These are phyloP conservation scores for Pseudomugil tenellus DNA, from an alignment of 2,797 vertebrate species.

Conservation along the genomic window DNA sequence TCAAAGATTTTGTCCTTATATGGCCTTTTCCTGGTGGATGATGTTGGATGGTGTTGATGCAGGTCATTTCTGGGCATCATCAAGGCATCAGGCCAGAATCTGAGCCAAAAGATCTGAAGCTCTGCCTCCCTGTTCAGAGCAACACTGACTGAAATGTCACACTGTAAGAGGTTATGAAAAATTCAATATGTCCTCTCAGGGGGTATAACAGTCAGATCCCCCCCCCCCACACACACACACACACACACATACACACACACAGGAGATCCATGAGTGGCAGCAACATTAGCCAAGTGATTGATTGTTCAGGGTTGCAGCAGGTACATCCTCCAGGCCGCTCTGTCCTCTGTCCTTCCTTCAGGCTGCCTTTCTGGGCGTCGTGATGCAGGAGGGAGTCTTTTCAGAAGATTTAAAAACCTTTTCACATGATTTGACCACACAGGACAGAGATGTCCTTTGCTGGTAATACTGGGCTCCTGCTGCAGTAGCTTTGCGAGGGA, in stretches of 20 bases:
- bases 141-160: conserved; percentile 51
- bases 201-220: conserved; percentile 16
- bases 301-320: conserved; percentile 43
- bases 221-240: conserved; percentile 8
- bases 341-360: conserved; percentile 24
- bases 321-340: conserved; percentile 18
- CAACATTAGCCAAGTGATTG: conserved; percentile 51
- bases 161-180: conserved; percentile 55
- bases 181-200: conserved; percentile 50
- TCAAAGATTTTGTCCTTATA: neutral
- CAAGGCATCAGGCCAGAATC: neutral
- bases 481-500: neutral
- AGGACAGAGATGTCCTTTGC: conserved; percentile 29
- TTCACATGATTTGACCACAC: conserved; percentile 38
- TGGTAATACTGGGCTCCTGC: neutral
- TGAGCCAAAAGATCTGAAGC: conserved; percentile 6
- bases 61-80: neutral
- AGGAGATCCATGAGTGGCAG: conserved; percentile 38
- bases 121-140: neutral
- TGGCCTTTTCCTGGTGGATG: neutral
- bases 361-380: conserved; percentile 9
- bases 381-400: conserved; percentile 1
- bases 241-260: conserved; percentile 5
- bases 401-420: conserved; percentile 33
- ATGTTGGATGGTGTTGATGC: neutral